A percentile compares a stretch with the other conserved stretches of the same genome.
Conservation (phyloP, 2,797 vertebrate species). For the Pangasius macronema region DNA sequence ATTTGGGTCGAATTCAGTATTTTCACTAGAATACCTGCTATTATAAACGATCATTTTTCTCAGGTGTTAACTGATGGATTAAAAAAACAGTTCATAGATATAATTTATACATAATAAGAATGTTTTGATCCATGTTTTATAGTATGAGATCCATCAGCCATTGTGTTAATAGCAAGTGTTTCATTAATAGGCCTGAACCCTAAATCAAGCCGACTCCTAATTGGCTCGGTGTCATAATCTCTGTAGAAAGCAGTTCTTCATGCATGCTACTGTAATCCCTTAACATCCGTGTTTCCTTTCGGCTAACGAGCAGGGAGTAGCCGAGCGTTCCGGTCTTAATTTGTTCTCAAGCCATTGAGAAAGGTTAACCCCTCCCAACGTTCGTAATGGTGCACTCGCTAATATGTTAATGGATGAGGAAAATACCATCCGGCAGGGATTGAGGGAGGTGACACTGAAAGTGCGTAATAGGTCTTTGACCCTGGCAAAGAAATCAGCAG, state of each 20-base stretch:
- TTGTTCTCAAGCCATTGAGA: conserved; percentile 52
- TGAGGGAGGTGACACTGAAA: conserved; percentile 23
- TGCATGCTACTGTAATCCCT: conserved; percentile 39
- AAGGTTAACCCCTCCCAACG: conserved; percentile 56
- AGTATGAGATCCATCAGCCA: conserved; percentile 54
- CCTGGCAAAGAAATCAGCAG: conserved; percentile 2
- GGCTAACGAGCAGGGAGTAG: conserved; percentile 52
- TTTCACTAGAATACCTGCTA: neutral
- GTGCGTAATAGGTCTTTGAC: conserved; percentile 17
- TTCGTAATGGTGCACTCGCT: conserved; percentile 49
- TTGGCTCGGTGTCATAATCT: conserved; percentile 61
- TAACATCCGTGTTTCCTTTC: conserved; percentile 56
- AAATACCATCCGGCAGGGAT: conserved; percentile 48
- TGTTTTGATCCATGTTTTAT: conserved; percentile 41
- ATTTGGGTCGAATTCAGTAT: neutral
- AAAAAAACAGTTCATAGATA: neutral
- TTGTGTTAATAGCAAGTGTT: conserved; percentile 51
- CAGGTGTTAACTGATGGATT: neutral
- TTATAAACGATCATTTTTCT: neutral
- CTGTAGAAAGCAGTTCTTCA: conserved; percentile 51
- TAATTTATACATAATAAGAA: conserved; percentile 27
- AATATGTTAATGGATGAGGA: conserved; percentile 48
- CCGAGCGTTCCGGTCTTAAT: conserved; percentile 54
- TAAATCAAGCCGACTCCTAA: conserved; percentile 61
- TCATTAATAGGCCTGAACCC: conserved; percentile 54